A percentile compares a stretch with the other conserved stretches of the same genome.
phyloP scores from a whole-genome alignment of 2,113 vertebrate genomes.

The Hemichromis elongatus region DNA sequence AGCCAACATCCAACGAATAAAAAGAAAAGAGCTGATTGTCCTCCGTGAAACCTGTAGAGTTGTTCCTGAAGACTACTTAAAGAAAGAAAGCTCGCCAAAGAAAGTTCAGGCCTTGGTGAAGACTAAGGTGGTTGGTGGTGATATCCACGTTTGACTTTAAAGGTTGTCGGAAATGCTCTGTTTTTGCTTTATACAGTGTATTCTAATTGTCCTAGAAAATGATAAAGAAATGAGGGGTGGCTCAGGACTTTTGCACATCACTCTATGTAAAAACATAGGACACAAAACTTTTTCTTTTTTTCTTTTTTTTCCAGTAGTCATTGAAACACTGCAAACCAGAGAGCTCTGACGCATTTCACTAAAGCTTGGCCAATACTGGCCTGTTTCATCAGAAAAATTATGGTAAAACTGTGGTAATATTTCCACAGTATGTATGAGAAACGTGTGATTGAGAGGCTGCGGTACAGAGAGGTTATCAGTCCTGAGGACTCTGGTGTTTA shows the following conservation, averaged over 20 bases:
- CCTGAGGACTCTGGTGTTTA: conserved; percentile 5
- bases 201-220: background rate
- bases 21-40: background rate
- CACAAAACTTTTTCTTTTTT: background rate
- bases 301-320: background rate
- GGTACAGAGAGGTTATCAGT: background rate
- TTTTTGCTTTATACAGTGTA: background rate
- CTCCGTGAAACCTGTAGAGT: background rate
- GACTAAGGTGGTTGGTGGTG: background rate
- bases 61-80: background rate
- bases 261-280: background rate
- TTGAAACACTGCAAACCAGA: background rate
- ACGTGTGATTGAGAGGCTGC: background rate
- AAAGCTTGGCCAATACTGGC: background rate
- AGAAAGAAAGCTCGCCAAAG: background rate
- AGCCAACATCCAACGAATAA: background rate
- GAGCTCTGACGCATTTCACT: background rate
- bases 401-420: background rate
- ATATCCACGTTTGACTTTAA: background rate
- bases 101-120: background rate
- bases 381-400: background rate
- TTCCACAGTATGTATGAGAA: background rate
- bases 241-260: background rate
- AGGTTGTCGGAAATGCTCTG: background rate
- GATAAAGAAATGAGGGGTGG: background rate